Base-by-base conservation (phyloP, 2,113 vertebrate genomes). In the Cyphomyrus plagiostoma region DNA sequence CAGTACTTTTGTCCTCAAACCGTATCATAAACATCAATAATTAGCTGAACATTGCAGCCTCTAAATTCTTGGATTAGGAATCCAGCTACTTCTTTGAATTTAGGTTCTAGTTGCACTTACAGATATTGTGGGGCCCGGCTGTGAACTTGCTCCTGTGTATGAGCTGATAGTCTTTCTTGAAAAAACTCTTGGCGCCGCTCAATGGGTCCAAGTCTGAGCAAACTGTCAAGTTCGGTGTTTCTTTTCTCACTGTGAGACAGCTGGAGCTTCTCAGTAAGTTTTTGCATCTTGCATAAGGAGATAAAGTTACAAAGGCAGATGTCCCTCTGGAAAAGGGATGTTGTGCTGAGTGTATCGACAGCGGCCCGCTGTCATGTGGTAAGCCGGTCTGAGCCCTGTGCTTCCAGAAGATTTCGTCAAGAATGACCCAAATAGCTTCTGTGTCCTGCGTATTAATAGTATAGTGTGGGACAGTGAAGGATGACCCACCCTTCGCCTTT, bases 381-480 rank as follows among this genome's bases (percentile, higher is more conserved):
- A 15, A 10, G 23, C 50, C 39, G 13, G 42, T 42, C 56, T 50
- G 21, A 42, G 77, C 35, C n/a, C 35, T 58, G 26, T 56, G 48
- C 46, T 52, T 48, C 23, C 19, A 21, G 46, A 89, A 35, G 26
- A 45, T 48, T 50, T n/a, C 11, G 70, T 48, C 21, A 35, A 56
- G 39, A 70, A 39, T 53, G 88, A 89, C 88, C 74, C 50, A 89
- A 35, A 82, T 89, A 70, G 45, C 23, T 35, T 56, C 49, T 83
- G 48, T n/a, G 70, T 30, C 15, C 26, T 46, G 8, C 6, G n/a
- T 80, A 80, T 86, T 86, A 53, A 56, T 87, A 53, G 49, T 87
- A 53, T 53, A 15, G 50, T n/a, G 30, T 30, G 23, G 30, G 85
- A 87, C 6, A 4, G 6, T 21, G 85, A 87, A 49, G 46, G 46